Percentiles rank a stretch among this genome's conserved stretches.
Evolutionary conservation across 2,113 vertebrate species (phyloP).

Genomic region (Nesoenas mayeri): DNA sequence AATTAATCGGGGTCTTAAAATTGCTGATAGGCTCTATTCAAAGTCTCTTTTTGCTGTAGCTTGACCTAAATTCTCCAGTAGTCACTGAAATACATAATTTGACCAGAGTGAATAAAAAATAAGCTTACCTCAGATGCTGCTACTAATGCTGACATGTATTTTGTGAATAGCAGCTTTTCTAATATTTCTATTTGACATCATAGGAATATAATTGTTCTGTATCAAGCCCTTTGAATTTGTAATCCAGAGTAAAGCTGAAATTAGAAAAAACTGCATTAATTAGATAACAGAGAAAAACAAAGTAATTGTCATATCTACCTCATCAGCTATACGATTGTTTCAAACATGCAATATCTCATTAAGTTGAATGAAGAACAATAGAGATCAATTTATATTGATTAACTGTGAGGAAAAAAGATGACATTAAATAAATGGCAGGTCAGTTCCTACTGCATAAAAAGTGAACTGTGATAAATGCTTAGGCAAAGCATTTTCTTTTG

Average conservation of each 20-base stretch:
- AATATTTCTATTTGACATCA: background rate
- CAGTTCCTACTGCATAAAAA: background rate
- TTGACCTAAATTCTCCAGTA: background rate
- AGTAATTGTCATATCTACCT: conserved; percentile 12
- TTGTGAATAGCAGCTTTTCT: background rate
- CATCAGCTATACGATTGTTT: conserved; percentile 28
- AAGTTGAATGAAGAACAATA: conserved; percentile 42
- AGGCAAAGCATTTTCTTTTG: background rate
- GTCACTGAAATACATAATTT: background rate
- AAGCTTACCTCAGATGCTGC: background rate
- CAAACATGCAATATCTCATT: conserved; percentile 43
- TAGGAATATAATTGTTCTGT: conserved; percentile 8
- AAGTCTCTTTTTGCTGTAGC: background rate
- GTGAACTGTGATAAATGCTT: background rate
- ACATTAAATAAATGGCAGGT: conserved; percentile 34
- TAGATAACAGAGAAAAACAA: conserved; percentile 17
- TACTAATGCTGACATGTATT: background rate
- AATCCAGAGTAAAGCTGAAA: conserved; percentile 5
- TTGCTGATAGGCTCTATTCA: background rate
- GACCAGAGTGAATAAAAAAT: background rate
- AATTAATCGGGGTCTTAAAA: background rate
- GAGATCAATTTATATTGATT: conserved; percentile 59
- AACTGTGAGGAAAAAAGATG: conserved; percentile 7
- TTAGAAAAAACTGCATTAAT: conserved; percentile 11
- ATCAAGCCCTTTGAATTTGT: conserved; percentile 41